phyloP scores from a whole-genome alignment of 2,888 invertebrate species.

The Furcula furcula region DNA sequence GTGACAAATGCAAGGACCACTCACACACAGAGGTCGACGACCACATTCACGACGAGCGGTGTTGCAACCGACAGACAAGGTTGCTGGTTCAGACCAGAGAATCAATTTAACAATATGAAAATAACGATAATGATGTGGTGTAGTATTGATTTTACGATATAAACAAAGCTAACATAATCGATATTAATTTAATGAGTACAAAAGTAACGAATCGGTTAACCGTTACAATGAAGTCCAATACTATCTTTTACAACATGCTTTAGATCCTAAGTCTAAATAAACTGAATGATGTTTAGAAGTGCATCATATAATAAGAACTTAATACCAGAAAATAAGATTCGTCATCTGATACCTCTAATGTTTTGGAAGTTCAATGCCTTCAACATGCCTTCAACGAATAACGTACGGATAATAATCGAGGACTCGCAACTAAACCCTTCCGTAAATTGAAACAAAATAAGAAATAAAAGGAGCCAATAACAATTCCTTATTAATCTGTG shows the following conservation, averaged over 20 bases:
- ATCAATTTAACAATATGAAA: conserved; percentile 22
- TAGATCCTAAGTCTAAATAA: no score
- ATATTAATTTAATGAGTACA: no score
- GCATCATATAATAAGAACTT: no score
- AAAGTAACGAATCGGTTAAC: no score
- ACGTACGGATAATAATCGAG: background rate
- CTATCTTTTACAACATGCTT: no score
- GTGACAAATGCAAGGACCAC: conserved; percentile 56
- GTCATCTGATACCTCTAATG: no score
- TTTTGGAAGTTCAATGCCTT: no score
- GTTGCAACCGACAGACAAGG: conserved; percentile 60
- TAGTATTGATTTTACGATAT: background rate
- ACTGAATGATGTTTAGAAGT: no score
- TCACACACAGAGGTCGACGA: conserved; percentile 53
- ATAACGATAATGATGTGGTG: conserved; percentile 12
- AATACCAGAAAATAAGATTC: no score
- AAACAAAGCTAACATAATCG: background rate
- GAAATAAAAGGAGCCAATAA: background rate
- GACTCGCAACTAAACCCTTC: background rate
- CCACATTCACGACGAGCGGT: conserved; percentile 46
- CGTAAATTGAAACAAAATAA: background rate
- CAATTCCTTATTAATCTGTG: no score
- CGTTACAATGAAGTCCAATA: no score
- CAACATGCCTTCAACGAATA: no score
- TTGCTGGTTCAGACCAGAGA: conserved; percentile 32